Evolutionary conservation across 2,113 vertebrate species (phyloP).

Genomic region (Hemichromis elongatus): DNA sequence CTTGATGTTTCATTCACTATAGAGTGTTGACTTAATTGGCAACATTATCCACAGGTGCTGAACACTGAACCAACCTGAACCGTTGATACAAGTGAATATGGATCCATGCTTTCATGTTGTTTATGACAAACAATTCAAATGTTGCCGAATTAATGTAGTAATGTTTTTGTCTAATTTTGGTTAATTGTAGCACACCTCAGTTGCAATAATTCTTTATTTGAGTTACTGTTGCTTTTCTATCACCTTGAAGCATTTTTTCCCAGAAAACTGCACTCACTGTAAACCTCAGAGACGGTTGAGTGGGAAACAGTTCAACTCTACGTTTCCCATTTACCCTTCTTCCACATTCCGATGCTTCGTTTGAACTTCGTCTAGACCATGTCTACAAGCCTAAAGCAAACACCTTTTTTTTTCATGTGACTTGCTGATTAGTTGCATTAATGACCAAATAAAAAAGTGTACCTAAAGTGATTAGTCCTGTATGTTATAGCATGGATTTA

Average conservation of each 20-base stretch:
- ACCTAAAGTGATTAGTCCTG: neutral
- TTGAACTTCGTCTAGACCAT: no score
- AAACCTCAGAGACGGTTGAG: neutral
- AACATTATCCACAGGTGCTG: neutral
- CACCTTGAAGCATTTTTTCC: neutral
- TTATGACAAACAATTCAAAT: no score
- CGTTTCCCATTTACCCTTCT: no score
- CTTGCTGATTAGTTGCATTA: neutral
- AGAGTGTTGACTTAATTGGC: neutral
- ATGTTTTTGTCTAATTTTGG: neutral
- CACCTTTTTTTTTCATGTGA: no score
- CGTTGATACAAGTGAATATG: no score
- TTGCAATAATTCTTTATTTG: neutral
- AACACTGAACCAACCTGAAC: no score
- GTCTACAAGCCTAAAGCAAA: neutral
- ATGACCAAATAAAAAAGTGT: neutral
- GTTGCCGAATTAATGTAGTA: no score
- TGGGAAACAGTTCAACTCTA: neutral
- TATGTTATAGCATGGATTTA: neutral
- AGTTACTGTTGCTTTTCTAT: neutral
- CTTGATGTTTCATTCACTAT: neutral
- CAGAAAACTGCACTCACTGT: neutral
- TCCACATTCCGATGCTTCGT: no score
- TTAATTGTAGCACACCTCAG: neutral
- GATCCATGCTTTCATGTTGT: no score